Evolutionary conservation across 2,888 invertebrate species (phyloP).

Genomic region (Habrosyne pyritoides): DNA sequence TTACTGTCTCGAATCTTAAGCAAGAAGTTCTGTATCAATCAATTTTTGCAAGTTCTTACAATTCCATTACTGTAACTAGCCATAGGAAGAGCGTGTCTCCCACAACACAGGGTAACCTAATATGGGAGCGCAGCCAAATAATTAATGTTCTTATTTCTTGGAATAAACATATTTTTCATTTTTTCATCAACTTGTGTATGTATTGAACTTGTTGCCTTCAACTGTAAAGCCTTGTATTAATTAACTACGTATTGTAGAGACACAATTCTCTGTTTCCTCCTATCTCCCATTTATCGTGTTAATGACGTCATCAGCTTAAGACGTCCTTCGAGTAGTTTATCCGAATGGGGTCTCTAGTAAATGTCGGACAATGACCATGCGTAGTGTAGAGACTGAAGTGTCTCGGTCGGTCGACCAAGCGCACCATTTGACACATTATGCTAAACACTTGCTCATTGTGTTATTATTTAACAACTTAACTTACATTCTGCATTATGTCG

Average conservation of each 20-base stretch:
- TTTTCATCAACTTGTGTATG: background rate
- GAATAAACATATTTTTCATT: too few relatives aligned
- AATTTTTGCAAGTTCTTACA: too few relatives aligned
- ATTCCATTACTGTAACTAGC: too few relatives aligned
- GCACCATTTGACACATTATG: conserved; percentile 35
- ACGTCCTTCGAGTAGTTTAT: conserved; percentile 11
- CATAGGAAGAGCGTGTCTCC: too few relatives aligned
- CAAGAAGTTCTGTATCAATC: background rate
- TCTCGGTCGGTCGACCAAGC: conserved; percentile 50
- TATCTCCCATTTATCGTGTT: conserved; percentile 20
- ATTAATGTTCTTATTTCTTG: too few relatives aligned
- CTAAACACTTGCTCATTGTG: conserved; percentile 22
- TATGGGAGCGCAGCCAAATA: too few relatives aligned
- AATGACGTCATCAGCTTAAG: conserved; percentile 31
- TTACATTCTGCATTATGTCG: background rate
- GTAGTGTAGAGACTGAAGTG: conserved; percentile 51
- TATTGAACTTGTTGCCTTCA: background rate
- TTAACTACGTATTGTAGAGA: conserved; percentile 2
- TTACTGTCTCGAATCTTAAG: background rate
- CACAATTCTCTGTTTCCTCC: background rate
- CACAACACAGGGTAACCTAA: too few relatives aligned
- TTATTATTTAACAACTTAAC: conserved; percentile 26
- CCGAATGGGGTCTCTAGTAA: conserved; percentile 8
- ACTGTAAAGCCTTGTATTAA: background rate
- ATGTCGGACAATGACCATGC: conserved; percentile 21